Base-by-base conservation (phyloP, 2,113 vertebrate genomes). In the Rhynchomys soricoides region DNA sequence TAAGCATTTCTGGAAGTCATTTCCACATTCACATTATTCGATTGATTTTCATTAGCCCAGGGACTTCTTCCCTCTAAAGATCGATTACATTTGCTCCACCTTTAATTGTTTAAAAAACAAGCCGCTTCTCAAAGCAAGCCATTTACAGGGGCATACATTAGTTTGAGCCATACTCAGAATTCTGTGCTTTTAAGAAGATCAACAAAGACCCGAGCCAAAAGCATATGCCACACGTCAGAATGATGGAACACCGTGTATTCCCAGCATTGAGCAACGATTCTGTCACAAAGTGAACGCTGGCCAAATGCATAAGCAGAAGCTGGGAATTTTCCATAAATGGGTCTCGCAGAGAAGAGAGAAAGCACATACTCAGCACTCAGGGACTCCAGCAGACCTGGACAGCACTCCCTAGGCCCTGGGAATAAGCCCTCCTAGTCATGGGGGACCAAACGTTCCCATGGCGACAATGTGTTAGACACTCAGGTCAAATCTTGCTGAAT, bases 81-180 rank as follows among this genome's bases (percentile, higher is more conserved):
- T 87, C 26, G 40, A 74, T 85, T 57, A 12, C 48, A 73, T 77
- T 73, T 96, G 1, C 79, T 95, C 86, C 94, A 17, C 50, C 66
- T 59, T 86, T 97, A 95, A 95, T 95, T 96, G 86, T 86, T 91
- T 96, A 62, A 96, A 96, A 95, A 97, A 91, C 34, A 97, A 96
- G 90, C 15, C 52, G 88, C 37, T 52, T 89, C 92, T 95, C 68
- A 70, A 89, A 96, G 85, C 24, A 81, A 66, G 70, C 95, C 66
- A 74, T 96, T 93, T 92, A 78, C 26, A 93, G 77, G 91, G 17
- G 52, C 22, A 88, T 94, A 86, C 91, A 96, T 75, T 74, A 94
- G 48, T 85, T 59, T 95, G 87, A 77, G 59, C 43, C 71, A 95
- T 57, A 52, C 85, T 68, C 82, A 89, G 50, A 96, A 22, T 37